Conservation (phyloP, 2,888 invertebrate genomes). For the Microctonus brassicae region DNA sequence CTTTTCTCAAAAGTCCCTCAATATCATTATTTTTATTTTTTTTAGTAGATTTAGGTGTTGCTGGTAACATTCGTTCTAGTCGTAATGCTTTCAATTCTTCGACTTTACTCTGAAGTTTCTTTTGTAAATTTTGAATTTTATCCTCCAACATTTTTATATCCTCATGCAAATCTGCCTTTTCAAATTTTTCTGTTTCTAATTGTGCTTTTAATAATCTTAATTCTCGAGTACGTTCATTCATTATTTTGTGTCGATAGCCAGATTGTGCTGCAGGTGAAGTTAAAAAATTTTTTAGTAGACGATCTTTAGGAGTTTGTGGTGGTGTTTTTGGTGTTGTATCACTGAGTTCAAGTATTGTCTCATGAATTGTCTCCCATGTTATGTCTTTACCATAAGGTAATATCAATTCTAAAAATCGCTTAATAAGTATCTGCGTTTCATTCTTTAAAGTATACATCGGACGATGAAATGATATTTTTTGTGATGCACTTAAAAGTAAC, state of each 20-base stretch:
- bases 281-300: slow-evolving; percentile 57
- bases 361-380: slow-evolving; percentile 68
- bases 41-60: slow-evolving; percentile 61
- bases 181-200: slow-evolving; percentile 75
- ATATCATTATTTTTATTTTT: slow-evolving; percentile 57
- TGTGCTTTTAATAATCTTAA: slow-evolving; percentile 73
- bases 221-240: slow-evolving; percentile 69
- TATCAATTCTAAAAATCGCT: slow-evolving; percentile 72
- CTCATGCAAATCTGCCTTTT: slow-evolving; percentile 75
- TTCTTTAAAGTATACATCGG: slow-evolving; percentile 73
- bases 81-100: slow-evolving; percentile 66
- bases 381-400: slow-evolving; percentile 70
- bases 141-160: slow-evolving; percentile 73
- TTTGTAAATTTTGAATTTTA: slow-evolving; percentile 73
- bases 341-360: slow-evolving; percentile 68
- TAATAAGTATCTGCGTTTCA: slow-evolving; percentile 73
- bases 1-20: slow-evolving; percentile 66
- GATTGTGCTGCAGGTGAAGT: slow-evolving; percentile 60
- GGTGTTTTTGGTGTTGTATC: slow-evolving; percentile 46
- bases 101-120: slow-evolving; percentile 67
- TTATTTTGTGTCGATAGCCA: slow-evolving; percentile 54
- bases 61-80: slow-evolving; percentile 59
- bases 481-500: slow-evolving; percentile 72
- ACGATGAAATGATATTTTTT: slow-evolving; percentile 72
- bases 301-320: slow-evolving; percentile 48